Percentiles rank a stretch among this genome's conserved stretches.
Evolutionary conservation across 2,113 vertebrate genomes (phyloP).

Genomic region (Butorides virescens): DNA sequence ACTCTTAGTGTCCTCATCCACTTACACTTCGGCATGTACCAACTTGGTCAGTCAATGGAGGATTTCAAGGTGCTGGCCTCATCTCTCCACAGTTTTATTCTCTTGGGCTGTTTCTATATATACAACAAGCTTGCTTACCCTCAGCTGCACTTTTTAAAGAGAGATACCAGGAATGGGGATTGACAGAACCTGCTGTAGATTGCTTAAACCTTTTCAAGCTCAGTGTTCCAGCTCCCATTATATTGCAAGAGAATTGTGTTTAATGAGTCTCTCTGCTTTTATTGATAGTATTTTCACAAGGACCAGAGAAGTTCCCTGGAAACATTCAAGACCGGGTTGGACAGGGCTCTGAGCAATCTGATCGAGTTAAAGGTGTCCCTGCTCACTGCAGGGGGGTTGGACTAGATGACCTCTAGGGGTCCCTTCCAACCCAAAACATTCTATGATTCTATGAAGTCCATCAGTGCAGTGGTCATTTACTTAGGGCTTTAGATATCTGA

Average conservation of each 20-base stretch:
- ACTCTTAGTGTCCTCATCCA: neutral
- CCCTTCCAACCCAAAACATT: too few species aligned
- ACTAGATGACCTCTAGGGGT: too few species aligned
- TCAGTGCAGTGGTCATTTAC: neutral
- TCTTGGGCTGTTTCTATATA: neutral
- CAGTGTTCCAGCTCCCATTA: neutral
- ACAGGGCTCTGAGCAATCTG: too few species aligned
- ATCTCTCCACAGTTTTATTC: neutral
- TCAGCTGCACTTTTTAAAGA: neutral
- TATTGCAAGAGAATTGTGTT: neutral
- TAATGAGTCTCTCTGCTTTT: neutral
- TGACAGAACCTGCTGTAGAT: neutral
- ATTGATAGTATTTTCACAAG: neutral
- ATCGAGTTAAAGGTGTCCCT: too few species aligned
- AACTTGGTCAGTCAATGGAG: neutral
- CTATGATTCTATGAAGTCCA: too few species aligned
- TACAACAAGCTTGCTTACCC: neutral
- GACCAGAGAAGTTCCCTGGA: neutral
- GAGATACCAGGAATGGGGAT: fast-evolving
- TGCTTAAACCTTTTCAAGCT: neutral
- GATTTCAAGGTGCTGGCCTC: neutral
- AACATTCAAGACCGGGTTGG: too few species aligned
- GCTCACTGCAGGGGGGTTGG: too few species aligned
- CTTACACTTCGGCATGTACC: neutral
- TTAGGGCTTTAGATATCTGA: neutral